Evolutionary conservation across 2,113 vertebrate species (phyloP), one percentile per base, ranked within the genome.

Genomic region (Scophthalmus maximus): DNA sequence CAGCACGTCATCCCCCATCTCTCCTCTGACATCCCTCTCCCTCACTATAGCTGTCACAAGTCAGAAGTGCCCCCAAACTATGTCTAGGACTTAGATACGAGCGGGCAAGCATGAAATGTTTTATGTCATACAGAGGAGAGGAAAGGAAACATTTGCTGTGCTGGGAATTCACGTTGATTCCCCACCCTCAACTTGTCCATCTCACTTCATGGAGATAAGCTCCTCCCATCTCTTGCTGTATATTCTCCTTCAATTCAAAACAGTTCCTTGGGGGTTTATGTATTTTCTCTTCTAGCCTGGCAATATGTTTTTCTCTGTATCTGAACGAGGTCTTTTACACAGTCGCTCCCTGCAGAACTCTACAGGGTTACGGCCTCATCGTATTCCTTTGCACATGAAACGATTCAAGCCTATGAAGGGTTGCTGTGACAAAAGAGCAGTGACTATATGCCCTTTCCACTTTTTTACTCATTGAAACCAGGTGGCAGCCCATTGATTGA

Each of bases 131-230:
- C 12, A 67, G 63, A 77, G 18, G 15, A 26, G 27, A 60, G 32
- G 29, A 30, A 49, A 65, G 49, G 1, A 49, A 55, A 55, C 1
- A 56, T 68, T 64, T 50, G 20, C 51, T 36, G 34, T n/a, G 12
- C 26, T 66, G 73, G 53, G 70, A 73, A 85, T 67, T 80, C 58
- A 53, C 23, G 6, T 72, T 71, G 23, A 65, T 73, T 60, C 10
- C 36, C 15, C 23, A 44, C 14, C 64, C 32, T 52, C 8, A n/a
- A 11, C 57, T 18, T 62, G 32, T 63, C 32, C 36, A 30, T 69
- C 59, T 47, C 36, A 38, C 38, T 36, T 40, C 7, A 18, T 50
- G 0, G 20, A 74, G 30, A 68, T 12, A 30, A 26, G 32, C 10
- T 2, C 6, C 36, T 14, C 7, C 15, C 22, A 10, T 52, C 2